These are phyloP conservation scores for Drosophila putrida DNA, from an alignment of 2,888 invertebrate genomes.

Conservation along the genomic window DNA sequence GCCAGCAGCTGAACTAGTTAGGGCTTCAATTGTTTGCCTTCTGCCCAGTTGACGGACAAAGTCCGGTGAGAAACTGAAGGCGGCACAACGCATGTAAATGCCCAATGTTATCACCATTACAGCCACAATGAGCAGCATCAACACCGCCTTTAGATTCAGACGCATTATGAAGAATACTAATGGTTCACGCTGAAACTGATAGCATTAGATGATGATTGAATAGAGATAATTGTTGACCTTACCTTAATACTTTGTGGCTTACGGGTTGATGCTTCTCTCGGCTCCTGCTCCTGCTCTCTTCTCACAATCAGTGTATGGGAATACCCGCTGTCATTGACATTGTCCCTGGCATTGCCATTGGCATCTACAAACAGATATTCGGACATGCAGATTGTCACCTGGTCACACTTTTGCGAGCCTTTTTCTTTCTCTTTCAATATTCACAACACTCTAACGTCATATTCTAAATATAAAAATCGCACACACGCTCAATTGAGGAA, in stretches of 20 bases:
- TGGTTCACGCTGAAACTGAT: conserved; percentile 78
- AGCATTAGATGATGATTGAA: background rate
- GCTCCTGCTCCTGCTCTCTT: conserved; percentile 7
- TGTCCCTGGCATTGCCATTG: conserved; percentile 31
- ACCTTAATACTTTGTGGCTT: conserved; percentile 56
- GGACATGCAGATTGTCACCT: conserved; percentile 60
- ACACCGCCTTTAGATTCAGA: conserved; percentile 91
- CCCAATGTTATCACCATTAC: conserved; percentile 90
- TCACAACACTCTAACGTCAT: conserved; percentile 50
- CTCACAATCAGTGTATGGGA: conserved; percentile 28
- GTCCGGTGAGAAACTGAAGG: conserved; percentile 85
- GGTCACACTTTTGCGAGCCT: conserved; percentile 46
- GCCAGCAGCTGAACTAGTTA: conserved; percentile 31
- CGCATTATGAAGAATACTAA: conserved; percentile 89
- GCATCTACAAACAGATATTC: conserved; percentile 41
- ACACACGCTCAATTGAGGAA: conserved; percentile 4
- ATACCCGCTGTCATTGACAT: conserved; percentile 18
- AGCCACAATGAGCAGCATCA: conserved; percentile 88
- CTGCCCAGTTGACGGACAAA: conserved; percentile 82
- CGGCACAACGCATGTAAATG: conserved; percentile 92
- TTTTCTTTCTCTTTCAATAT: conserved; percentile 13
- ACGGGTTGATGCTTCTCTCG: conserved; percentile 19
- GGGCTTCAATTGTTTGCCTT: conserved; percentile 35
- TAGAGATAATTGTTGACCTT: background rate
- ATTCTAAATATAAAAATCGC: conserved; percentile 58